Percentiles rank a stretch among this genome's conserved stretches.
phyloP scores from a whole-genome alignment of 2,113 vertebrate species.

The Apteryx owenii region DNA sequence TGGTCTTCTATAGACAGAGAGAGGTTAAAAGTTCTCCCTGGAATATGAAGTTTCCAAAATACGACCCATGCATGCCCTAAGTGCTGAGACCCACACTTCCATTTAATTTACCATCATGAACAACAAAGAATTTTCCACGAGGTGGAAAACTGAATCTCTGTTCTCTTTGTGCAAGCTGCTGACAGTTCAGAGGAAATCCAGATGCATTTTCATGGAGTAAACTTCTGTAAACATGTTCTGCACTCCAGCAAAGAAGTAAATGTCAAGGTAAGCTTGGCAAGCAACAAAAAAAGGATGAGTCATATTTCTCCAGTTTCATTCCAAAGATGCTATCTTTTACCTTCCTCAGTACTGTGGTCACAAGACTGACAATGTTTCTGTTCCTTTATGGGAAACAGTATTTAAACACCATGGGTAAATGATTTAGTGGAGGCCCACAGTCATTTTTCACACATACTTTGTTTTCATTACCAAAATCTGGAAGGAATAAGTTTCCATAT shows the following conservation, averaged over 20 bases:
- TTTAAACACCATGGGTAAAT: constrained; percentile 30
- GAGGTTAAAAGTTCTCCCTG: background rate
- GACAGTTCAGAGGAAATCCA: constrained; percentile 80
- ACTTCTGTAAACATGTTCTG: constrained; percentile 78
- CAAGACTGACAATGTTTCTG: constrained; percentile 63
- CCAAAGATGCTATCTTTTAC: constrained; percentile 80
- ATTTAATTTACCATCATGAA: background rate
- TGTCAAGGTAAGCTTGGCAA: constrained; percentile 85
- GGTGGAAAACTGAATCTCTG: background rate
- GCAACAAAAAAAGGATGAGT: constrained; percentile 73
- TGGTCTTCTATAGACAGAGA: background rate
- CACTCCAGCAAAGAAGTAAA: constrained; percentile 79
- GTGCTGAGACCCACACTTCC: background rate
- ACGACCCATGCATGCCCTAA: rapidly evolving
- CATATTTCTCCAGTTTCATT: constrained; percentile 78
- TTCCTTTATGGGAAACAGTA: constrained; percentile 78
- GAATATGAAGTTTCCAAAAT: background rate
- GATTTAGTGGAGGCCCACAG: constrained; percentile 16
- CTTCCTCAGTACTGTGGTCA: constrained; percentile 69
- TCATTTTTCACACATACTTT: constrained; percentile 71
- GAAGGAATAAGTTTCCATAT: constrained; percentile 55
- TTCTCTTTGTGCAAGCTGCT: constrained; percentile 28
- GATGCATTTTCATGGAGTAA: constrained; percentile 71
- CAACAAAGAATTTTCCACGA: background rate
- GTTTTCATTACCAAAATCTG: constrained; percentile 73